These are phyloP conservation scores for Harpagifer antarcticus DNA, from an alignment of 2,797 vertebrate species.

Conservation along the genomic window DNA sequence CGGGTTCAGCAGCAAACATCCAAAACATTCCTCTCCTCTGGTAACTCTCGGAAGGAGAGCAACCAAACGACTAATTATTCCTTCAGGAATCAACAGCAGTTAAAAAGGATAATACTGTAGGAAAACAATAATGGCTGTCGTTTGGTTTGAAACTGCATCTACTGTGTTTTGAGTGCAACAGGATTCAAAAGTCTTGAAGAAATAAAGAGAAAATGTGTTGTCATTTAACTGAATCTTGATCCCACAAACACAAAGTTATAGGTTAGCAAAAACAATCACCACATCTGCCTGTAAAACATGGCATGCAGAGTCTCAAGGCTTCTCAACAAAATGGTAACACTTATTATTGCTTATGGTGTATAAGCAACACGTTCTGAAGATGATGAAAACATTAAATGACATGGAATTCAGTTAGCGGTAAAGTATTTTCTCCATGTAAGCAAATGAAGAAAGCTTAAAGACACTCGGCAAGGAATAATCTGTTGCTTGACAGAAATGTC, in stretches of 20 bases:
- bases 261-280: neutral
- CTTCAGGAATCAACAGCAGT: slow-evolving; percentile 42
- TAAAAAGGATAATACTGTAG: slow-evolving; percentile 12
- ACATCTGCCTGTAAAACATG: neutral
- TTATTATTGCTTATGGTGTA: too few species aligned
- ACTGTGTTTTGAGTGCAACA: neutral
- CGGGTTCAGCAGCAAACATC: slow-evolving; percentile 23
- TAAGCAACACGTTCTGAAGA: neutral
- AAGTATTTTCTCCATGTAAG: neutral
- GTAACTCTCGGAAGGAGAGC: slow-evolving; percentile 6
- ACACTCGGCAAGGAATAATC: neutral
- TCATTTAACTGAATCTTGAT: neutral
- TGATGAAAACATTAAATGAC: too few species aligned
- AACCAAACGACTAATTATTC: slow-evolving; percentile 52
- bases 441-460: neutral
- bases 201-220: neutral
- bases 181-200: too few species aligned
- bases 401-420: neutral
- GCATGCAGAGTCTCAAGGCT: too few species aligned
- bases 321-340: neutral
- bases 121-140: slow-evolving; percentile 4
- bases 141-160: neutral
- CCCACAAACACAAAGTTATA: neutral
- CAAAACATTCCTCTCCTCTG: neutral
- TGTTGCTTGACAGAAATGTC: neutral